These are phyloP conservation scores for Acyrthosiphon pisum DNA, from an alignment of 1,140 invertebrate genomes.

Conservation along the genomic window DNA sequence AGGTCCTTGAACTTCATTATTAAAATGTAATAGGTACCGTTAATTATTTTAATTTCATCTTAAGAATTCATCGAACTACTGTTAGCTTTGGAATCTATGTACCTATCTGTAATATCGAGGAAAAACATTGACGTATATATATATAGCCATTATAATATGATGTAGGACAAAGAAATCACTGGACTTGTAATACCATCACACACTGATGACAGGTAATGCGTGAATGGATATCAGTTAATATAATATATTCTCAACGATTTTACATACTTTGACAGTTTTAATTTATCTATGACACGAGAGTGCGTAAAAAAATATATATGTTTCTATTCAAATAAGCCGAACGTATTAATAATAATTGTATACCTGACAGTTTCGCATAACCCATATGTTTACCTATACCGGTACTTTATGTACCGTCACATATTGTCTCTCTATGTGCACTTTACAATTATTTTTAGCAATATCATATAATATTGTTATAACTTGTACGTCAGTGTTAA, in stretches of 20 bases:
- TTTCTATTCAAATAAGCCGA: conserved; percentile 11
- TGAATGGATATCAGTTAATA: neutral
- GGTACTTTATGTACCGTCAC: conserved; percentile 6
- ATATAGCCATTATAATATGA: neutral
- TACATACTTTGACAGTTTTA: conserved; percentile 22
- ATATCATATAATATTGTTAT: neutral
- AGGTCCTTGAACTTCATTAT: conserved; percentile 25
- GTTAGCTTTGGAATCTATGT: neutral
- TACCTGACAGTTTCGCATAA: neutral
- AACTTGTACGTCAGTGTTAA: neutral
- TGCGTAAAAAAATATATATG: neutral
- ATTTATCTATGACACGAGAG: conserved; percentile 14
- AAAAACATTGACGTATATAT: neutral
- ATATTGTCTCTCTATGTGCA: neutral
- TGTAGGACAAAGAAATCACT: conserved; percentile 29
- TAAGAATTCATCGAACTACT: neutral
- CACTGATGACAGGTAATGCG: neutral
- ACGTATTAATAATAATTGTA: conserved; percentile 6
- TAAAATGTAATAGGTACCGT: neutral
- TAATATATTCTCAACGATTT: neutral
- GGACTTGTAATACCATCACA: neutral
- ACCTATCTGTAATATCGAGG: neutral
- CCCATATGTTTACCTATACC: neutral
- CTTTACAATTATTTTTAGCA: neutral
- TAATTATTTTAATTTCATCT: conserved; percentile 22